Base-by-base conservation (phyloP, 2,113 vertebrate species). In the Tachuris rubrigastra region DNA sequence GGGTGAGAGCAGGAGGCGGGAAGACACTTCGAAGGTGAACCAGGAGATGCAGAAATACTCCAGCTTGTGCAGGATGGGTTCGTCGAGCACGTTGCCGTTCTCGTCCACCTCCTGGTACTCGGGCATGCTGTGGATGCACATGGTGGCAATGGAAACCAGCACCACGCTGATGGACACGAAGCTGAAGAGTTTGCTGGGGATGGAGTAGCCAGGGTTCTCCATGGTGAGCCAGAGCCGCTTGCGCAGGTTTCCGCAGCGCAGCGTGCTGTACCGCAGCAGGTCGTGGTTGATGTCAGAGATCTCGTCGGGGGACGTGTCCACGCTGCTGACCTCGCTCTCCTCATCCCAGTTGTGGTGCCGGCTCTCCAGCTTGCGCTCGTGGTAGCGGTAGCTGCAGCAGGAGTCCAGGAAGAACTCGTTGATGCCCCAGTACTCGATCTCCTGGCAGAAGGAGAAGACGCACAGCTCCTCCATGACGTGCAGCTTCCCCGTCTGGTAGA, bases 341-440 rank as follows among this genome's bases (percentile, higher is more conserved):
- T 99, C 99, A 1, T 99, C 99, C 98, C 99, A 99, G 97, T 98
- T 99, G 97, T 98, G 98, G 65, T 98, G 98, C 12, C 98, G 98
- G 85, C 98, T 98, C 95, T 98, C 98, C 96, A 99, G 98, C 35
- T 99, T 99, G 68, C 99, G 98, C 95, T 99, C 99, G 2, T 99
- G 99, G 97, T 99, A 99, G 52, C 99, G 99, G 89, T 99, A 99
- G 93, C 99, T 99, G 93, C 99, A 99, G 98, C 99, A 99, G 14
- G 98, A 97, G 97, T 99, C 99, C 97, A 99, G 98, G 97, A 99
- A 99, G 98, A 98, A 99, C 81, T 99, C 99, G 0, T 99, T 99
- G 98, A 99, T 99, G 96, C 99, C 99, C 99, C 99, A 99, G 96
- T 99, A 99, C 96, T 99, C 99, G 2, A 99, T 99, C 98, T 99